Evolutionary conservation across 2,888 invertebrate genomes (phyloP).

Genomic region (Himalopsyche japonica): DNA sequence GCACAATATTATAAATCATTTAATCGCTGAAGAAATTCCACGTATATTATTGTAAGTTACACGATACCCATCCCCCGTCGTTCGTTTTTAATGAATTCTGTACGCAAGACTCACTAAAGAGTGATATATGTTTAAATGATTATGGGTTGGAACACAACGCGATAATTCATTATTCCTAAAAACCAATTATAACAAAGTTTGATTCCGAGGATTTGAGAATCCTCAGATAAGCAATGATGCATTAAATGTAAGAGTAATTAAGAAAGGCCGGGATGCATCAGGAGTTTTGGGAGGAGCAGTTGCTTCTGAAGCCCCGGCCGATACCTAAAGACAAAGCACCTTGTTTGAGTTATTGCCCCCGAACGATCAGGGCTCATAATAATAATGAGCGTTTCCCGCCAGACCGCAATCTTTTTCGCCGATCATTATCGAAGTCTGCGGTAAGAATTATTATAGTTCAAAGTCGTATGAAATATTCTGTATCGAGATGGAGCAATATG

Average conservation of each 20-base stretch:
- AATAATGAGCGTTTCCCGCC: constrained; percentile 5
- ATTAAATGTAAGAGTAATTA: constrained; percentile 35
- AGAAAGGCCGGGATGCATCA: constrained; percentile 32
- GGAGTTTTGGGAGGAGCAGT: constrained; percentile 31
- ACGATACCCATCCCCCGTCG: background rate
- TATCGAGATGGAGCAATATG: background rate
- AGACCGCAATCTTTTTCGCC: constrained; percentile 30
- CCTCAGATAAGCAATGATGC: constrained; percentile 16
- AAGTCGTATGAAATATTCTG: background rate
- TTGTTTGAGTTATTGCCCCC: constrained; percentile 25
- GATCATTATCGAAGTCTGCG: constrained; percentile 26
- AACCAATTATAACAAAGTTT: constrained; percentile 39
- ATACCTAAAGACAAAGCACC: constrained; percentile 5
- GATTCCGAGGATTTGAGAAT: constrained; percentile 31
- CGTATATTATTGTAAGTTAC: background rate
- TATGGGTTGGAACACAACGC: constrained; percentile 25
- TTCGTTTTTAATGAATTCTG: background rate
- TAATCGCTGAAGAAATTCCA: background rate
- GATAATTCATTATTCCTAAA: constrained; percentile 39
- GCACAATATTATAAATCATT: background rate
- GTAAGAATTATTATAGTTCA: constrained; percentile 5
- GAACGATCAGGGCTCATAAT: constrained; percentile 9
- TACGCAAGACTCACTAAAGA: background rate
- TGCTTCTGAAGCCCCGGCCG: background rate
- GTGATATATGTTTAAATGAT: constrained; percentile 40